A percentile compares a stretch with the other conserved stretches of the same genome.
Evolutionary conservation across 2,797 vertebrate species (phyloP).

Genomic region (Lagodon rhomboides): DNA sequence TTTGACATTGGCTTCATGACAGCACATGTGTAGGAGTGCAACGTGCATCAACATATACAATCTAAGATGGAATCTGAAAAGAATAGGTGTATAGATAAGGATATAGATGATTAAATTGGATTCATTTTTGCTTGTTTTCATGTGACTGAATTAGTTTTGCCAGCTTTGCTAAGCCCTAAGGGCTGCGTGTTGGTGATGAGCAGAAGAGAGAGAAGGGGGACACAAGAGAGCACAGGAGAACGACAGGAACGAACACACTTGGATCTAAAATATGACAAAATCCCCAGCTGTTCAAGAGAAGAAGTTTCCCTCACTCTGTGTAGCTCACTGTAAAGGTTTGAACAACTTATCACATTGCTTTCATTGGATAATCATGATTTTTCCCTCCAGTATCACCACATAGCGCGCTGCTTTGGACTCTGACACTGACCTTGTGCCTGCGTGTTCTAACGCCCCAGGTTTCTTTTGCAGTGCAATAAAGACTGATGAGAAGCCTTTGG

Average conservation of each 20-base stretch:
- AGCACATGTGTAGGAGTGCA: slow-evolving; percentile 11
- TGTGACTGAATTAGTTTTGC: slow-evolving; percentile 41
- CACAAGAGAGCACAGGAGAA: slow-evolving; percentile 26
- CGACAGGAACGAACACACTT: slow-evolving; percentile 41
- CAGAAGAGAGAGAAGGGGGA: slow-evolving; percentile 22
- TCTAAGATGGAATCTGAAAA: neutral
- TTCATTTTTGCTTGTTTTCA: slow-evolving; percentile 8
- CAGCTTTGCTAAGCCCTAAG: slow-evolving; percentile 29
- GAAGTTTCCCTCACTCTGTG: neutral
- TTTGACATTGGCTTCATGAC: slow-evolving; percentile 54
- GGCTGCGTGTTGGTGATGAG: slow-evolving; percentile 35
- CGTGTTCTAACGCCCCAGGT: slow-evolving; percentile 21
- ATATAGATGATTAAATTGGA: neutral
- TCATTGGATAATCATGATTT: slow-evolving; percentile 47
- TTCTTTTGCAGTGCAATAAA: slow-evolving; percentile 47
- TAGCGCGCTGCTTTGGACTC: slow-evolving; percentile 12
- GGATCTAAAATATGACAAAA: slow-evolving; percentile 39
- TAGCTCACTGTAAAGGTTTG: slow-evolving; percentile 27
- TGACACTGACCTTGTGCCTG: slow-evolving; percentile 42
- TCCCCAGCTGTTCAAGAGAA: slow-evolving; percentile 49
- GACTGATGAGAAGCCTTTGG: slow-evolving; percentile 49
- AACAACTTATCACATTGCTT: slow-evolving; percentile 48
- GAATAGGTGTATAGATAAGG: neutral
- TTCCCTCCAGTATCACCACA: slow-evolving; percentile 31
- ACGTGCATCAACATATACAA: slow-evolving; percentile 3